A percentile compares a stretch with the other conserved stretches of the same genome.
Evolutionary conservation across 2,797 vertebrate genomes (phyloP).

Genomic region (Anniella stebbinsi): DNA sequence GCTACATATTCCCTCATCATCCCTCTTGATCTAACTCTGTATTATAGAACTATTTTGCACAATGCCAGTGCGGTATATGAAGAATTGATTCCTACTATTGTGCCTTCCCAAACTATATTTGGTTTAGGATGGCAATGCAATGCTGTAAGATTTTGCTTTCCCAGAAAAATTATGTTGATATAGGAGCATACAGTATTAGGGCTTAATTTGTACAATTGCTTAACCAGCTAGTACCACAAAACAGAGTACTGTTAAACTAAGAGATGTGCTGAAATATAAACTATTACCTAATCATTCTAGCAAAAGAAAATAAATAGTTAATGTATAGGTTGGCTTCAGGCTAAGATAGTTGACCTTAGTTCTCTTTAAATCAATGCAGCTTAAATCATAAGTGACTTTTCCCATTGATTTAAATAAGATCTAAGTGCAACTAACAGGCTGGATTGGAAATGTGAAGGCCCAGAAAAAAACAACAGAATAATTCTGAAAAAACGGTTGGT

Average conservation of each 20-base stretch:
- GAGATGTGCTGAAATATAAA: not conserved
- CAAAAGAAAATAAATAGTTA: not conserved
- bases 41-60: not conserved
- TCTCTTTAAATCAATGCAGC: too few species aligned
- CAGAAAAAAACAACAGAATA: not conserved
- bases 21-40: not conserved
- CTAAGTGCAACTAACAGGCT: too few species aligned
- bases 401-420: too few species aligned
- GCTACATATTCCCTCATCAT: not conserved
- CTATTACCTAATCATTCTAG: not conserved
- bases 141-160: not conserved
- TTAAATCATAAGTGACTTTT: too few species aligned
- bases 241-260: not conserved
- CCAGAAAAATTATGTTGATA: too few species aligned
- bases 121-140: not conserved
- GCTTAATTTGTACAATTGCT: not conserved
- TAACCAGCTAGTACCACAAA: not conserved
- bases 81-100: not conserved
- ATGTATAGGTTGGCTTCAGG: too few species aligned
- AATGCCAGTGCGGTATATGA: not conserved
- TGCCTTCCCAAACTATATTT: too few species aligned
- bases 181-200: not conserved
- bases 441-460: too few species aligned
- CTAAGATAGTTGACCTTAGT: too few species aligned
- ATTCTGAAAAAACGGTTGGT: too few species aligned